These are phyloP conservation scores for Ariolimax columbianus DNA, from an alignment of 2,888 invertebrate genomes.

Conservation along the genomic window DNA sequence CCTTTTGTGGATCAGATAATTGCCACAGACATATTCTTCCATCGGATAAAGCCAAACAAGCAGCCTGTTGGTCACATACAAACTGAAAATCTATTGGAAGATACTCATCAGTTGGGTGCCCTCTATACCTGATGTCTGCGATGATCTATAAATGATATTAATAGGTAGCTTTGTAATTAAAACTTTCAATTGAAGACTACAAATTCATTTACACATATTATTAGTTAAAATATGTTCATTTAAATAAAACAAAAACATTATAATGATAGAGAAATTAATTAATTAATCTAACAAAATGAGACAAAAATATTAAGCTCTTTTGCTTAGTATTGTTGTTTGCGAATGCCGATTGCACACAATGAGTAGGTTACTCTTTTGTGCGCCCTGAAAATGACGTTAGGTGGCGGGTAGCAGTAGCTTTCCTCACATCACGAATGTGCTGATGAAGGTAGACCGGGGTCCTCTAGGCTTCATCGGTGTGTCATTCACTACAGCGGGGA, in stretches of 20 bases:
- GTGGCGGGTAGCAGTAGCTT: no score
- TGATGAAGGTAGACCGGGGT: no score
- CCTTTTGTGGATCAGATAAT: background rate
- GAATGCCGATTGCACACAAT: no score
- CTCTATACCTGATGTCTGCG: conserved; percentile 51
- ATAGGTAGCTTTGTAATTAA: background rate
- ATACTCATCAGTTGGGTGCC: conserved; percentile 56
- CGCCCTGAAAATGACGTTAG: no score
- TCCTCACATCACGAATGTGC: no score
- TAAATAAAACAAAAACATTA: background rate
- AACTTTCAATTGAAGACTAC: no score
- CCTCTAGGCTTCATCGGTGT: no score
- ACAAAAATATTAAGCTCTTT: background rate
- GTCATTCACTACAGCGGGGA: no score
- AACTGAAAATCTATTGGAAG: conserved; percentile 69
- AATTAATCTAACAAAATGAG: background rate
- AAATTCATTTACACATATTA: background rate
- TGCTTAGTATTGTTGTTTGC: no score
- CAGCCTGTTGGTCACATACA: conserved; percentile 72
- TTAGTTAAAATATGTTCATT: background rate
- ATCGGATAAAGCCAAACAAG: conserved; percentile 68
- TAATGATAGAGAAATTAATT: background rate
- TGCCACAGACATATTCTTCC: conserved; percentile 74
- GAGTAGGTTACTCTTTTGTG: no score
- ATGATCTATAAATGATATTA: conserved; percentile 25